Base-by-base conservation (phyloP, 2,888 invertebrate genomes). In the Torymus aiolomorphi region DNA sequence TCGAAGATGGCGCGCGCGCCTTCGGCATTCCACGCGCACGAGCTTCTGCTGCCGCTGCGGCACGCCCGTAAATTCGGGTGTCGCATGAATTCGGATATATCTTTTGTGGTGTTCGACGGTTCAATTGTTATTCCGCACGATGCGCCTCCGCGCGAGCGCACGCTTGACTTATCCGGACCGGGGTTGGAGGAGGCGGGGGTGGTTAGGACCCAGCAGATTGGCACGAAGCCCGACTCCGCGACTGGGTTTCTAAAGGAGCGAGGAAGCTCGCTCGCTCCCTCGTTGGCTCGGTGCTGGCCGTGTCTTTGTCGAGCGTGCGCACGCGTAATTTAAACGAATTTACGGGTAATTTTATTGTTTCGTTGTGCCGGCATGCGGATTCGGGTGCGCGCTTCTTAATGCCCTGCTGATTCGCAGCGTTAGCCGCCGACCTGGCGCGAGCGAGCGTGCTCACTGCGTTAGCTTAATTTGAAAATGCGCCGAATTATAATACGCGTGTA, bases 61-160 rank as follows among this genome's bases (percentile, higher is more conserved):
- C 31, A 31, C 31, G 31, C 73, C 65, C 77, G 78, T 80, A 80
- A 82, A 82, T 82, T 82, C 82, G 74, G 52, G 42, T 62, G 76
- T 70, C 79, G 72, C 80, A 82, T 71, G 82, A 82, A 76, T 82
- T 80, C 82, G 74, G 78, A 78, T 80, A 78, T 81, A 82, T 78
- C 81, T 76, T 78, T 76, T 65, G 81, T 69, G 81, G 70, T 65
- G 67, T 80, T 71, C 79, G 73, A 77, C 80, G 78, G 73, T 79
- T 80, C 82, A 75, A 82, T 82, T 82, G 82, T 82, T 82, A 82
- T 82, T 82, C 82, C 69, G 63, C 71, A 62, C 77, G 71, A 65
- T 51, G 66, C 66, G 59, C 71, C 20, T 59, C 57, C 54, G 70
- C 59, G 70, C 59, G 51, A 77, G 80, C 76, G 70, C 63, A 56